Base-by-base conservation (phyloP, 2,888 invertebrate species). In the Dascillus cervinus region DNA sequence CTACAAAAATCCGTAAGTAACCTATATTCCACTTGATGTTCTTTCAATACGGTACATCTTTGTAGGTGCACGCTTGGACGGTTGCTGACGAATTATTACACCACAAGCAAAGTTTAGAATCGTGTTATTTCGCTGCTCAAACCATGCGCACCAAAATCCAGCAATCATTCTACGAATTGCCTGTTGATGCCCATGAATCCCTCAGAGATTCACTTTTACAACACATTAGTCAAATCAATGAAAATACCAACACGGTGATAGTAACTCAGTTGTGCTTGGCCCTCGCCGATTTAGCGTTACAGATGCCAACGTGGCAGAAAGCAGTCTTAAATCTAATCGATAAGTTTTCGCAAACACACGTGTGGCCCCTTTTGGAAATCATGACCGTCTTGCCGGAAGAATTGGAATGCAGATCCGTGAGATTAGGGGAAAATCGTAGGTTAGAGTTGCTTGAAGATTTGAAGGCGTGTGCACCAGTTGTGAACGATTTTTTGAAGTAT, bases 81-180 rank as follows among this genome's bases (percentile, higher is more conserved):
- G 79, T 96, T 49, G 87, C 96, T 4, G 96, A 98, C 62, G 89
- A 94, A 62, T 73, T 98, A 44, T 69, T 98, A 30, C 86, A 86
- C 47, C 79, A 87, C 50, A 90, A 92, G 57, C 75, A 82, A 43
- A 89, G 92, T 64, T 66, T 90, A 40, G 84, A 94, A 53, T 90
- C 92, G 3, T 92, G 94, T 65, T 96, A 95, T 60, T 97, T 98
- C 69, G 97, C 95, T 26, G 95, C 97, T 6, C 97, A 97, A 65
- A 98, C 97, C 2, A 90, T 98, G 84, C 75, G 96, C 50, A 86
- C 88, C 13, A 97, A 97, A 72, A 91, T 94, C 27, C 89, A 90
- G 59, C 76, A 81, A 42, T 87, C 83, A 35, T 88, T 97, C 58
- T 85, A 90, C 50, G 96, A 97, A 64, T 67, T 97, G 41, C 95